Base-by-base conservation (phyloP, 2,888 invertebrate genomes). In the Drosophila mettleri region DNA sequence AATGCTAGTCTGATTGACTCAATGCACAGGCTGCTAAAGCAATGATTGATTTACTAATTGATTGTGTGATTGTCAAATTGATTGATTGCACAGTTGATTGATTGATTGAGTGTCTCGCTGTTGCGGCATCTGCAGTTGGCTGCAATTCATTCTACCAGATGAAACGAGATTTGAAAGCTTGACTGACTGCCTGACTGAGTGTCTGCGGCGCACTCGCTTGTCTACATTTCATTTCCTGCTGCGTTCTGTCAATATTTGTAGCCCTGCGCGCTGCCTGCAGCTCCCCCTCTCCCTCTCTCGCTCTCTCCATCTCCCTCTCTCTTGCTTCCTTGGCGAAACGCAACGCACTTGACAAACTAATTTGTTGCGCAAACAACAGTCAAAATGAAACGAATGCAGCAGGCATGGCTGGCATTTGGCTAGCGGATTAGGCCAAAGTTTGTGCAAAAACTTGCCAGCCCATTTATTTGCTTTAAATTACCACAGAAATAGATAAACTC, bases 401-500 rank as follows among this genome's bases (percentile, higher is more conserved):
- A 39, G 59, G 36, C n/a, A 1, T 2, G 9, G 2, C 24, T 51
- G 59, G 65, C 65, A 65, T 69, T 69, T 74, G 57, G 63, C 62
- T 43, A 34, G 34, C 62, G 63, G 74, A 77, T 77, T 77, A 74
- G 77, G 63, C 69, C 75, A 74, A 69, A 69, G 48, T 45, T 70
- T 74, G 57, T 48, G 68, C 78, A 65, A 63, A 74, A 75, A 72
- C 59, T 74, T 74, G 65, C 64, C 57, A 70, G 74, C 65, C 71
- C 48, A 34, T 77, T 79, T 89, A 87, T 89, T 89, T 89, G 89
- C 77, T 89, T 89, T 89, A 89, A 89, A 89, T 89, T 89, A 89
- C 88, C 89, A 74, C 89, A 86, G 89, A 89, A 89, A 89, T 89
- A 89, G 83, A 86, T 83, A 88, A 78, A 81, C 24, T 18, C 39